phyloP scores from a whole-genome alignment of 2,888 invertebrate genomes.

The Plebejus argus region DNA sequence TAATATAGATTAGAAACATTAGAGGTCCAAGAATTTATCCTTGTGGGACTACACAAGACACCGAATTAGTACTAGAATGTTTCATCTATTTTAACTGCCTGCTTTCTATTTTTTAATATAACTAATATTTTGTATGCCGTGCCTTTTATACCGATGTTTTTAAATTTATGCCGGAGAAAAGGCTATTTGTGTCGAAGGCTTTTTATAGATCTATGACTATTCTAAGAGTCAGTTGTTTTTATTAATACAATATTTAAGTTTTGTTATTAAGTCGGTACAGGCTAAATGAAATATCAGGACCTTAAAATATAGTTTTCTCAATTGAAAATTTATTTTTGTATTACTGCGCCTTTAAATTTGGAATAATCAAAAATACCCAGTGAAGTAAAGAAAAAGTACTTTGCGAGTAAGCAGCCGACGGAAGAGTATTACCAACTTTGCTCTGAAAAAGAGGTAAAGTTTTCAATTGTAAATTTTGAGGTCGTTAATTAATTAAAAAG shows the following conservation, averaged over 20 bases:
- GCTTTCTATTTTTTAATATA: not conserved
- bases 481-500: too few species aligned
- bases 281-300: not conserved
- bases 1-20: slow-evolving; percentile 33
- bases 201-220: not conserved
- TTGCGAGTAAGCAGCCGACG: too few species aligned
- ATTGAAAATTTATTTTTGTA: too few species aligned
- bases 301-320: too few species aligned
- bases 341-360: too few species aligned
- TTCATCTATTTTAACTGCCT: not conserved
- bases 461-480: too few species aligned
- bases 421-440: too few species aligned
- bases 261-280: not conserved
- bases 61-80: not conserved
- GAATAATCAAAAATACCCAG: too few species aligned
- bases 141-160: too few species aligned
- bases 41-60: not conserved
- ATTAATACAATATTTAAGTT: not conserved
- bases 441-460: too few species aligned
- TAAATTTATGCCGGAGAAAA: not conserved
- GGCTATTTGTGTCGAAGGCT: not conserved
- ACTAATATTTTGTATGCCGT: not conserved
- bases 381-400: too few species aligned
- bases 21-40: slow-evolving; percentile 32
- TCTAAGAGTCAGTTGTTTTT: not conserved